These are phyloP conservation scores for Parauchenoglanis punctatus DNA, from an alignment of 2,797 vertebrate species.

Conservation along the genomic window DNA sequence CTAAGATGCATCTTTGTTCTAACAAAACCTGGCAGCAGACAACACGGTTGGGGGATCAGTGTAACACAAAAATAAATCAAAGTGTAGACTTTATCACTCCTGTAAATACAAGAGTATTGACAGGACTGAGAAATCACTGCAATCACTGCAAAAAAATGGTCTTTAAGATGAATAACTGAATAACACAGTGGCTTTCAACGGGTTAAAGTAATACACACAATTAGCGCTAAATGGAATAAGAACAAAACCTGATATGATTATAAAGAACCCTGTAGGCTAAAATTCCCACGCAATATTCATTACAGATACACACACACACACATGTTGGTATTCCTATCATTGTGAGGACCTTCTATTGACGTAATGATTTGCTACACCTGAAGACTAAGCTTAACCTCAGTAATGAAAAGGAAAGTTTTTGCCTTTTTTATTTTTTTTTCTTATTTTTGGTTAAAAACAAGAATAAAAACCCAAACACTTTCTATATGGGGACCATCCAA, in stretches of 20 bases:
- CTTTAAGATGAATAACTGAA: conserved; percentile 1
- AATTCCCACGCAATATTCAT: conserved; percentile 16
- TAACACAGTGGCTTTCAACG: conserved; percentile 15
- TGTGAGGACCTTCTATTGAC: too few species aligned
- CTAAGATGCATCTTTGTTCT: conserved; percentile 5
- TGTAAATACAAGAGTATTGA: not conserved
- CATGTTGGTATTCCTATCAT: not conserved
- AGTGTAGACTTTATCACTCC: conserved; percentile 3
- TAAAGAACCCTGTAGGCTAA: conserved; percentile 32
- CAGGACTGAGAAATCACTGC: not conserved
- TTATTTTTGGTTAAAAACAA: too few species aligned
- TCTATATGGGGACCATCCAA: too few species aligned
- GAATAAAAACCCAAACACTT: too few species aligned
- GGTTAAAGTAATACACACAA: conserved; percentile 23
- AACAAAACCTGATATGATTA: conserved; percentile 36
- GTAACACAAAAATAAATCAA: conserved; percentile 4
- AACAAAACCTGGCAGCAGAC: conserved; percentile 24
- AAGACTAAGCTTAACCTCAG: too few species aligned
- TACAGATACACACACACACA: not conserved
- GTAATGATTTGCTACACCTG: too few species aligned
- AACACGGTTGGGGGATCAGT: not conserved
- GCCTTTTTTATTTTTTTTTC: too few species aligned
- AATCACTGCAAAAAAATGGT: not conserved
- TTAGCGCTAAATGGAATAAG: conserved; percentile 36
- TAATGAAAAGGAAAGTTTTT: too few species aligned